Evolutionary conservation across 1,140 invertebrate genomes (phyloP).

Genomic region (Stegodyphus mimosarum): DNA sequence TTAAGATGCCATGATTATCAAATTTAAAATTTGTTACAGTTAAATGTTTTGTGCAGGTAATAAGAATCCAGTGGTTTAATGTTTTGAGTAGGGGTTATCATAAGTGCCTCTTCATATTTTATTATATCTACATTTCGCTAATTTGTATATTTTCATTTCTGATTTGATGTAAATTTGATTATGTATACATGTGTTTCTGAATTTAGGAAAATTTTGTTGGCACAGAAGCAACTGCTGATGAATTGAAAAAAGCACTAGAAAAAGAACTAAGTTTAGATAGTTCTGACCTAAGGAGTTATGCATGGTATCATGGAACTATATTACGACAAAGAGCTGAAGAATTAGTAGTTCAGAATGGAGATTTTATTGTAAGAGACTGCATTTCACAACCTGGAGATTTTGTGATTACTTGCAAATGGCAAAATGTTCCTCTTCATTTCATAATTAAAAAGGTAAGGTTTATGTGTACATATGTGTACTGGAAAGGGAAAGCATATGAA

Average conservation of each 20-base stretch:
- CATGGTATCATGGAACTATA: conserved; percentile 93
- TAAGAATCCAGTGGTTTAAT: too few species aligned
- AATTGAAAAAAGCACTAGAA: conserved; percentile 72
- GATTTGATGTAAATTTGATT: too few species aligned
- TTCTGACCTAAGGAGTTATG: conserved; percentile 86
- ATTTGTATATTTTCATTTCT: too few species aligned
- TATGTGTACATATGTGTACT: too few species aligned
- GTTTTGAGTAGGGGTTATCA: too few species aligned
- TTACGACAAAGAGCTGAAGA: conserved; percentile 84
- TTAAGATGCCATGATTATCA: too few species aligned
- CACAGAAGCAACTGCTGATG: conserved; percentile 34
- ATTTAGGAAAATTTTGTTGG: conserved; percentile 38
- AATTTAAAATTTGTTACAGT: too few species aligned
- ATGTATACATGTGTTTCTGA: background rate
- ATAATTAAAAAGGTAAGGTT: conserved; percentile 69
- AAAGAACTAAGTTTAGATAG: conserved; percentile 86
- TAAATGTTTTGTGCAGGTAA: too few species aligned
- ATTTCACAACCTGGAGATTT: conserved; percentile 92
- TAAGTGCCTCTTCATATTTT: too few species aligned
- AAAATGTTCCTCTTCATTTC: conserved; percentile 85
- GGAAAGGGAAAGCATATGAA: too few species aligned
- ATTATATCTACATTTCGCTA: too few species aligned
- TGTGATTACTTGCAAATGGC: conserved; percentile 87
- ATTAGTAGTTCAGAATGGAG: conserved; percentile 78
- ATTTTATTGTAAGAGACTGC: conserved; percentile 92